Evolutionary conservation across 2,888 invertebrate genomes (phyloP).

Genomic region (Nezara viridula): DNA sequence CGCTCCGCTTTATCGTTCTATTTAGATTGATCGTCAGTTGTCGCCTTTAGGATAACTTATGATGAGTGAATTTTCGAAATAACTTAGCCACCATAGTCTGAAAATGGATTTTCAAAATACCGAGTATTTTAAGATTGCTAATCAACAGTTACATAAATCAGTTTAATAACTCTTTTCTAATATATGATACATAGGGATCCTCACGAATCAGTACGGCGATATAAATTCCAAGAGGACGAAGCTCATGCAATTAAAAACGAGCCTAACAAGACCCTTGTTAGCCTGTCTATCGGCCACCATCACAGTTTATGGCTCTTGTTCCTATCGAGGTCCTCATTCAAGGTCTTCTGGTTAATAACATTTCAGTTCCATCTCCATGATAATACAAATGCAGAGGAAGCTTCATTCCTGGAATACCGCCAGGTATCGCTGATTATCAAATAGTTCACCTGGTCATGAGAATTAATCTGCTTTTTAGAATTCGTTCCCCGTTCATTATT

Average conservation of each 20-base stretch:
- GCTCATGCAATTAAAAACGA: conserved; percentile 30
- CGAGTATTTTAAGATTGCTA: background rate
- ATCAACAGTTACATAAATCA: background rate
- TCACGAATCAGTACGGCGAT: background rate
- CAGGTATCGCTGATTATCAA: background rate
- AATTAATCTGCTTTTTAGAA: background rate
- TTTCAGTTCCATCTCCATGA: background rate
- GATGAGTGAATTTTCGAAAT: too few species aligned
- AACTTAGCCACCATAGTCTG: too few species aligned
- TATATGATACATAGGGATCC: background rate
- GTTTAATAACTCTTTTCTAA: background rate
- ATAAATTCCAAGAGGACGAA: conserved; percentile 28
- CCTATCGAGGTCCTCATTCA: background rate
- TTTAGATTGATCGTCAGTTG: too few species aligned
- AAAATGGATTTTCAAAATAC: background rate
- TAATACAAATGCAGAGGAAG: background rate
- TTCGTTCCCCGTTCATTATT: background rate
- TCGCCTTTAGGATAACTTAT: too few species aligned
- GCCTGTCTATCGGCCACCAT: conserved; percentile 14
- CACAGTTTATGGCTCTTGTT: conserved; percentile 32
- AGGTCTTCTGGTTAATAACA: conserved; percentile 5
- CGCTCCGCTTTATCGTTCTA: too few species aligned
- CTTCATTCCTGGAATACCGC: background rate
- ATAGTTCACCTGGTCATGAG: background rate
- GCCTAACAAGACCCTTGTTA: conserved; percentile 39